phyloP scores from a whole-genome alignment of 2,888 invertebrate species.

The Electrophaes corylata region DNA sequence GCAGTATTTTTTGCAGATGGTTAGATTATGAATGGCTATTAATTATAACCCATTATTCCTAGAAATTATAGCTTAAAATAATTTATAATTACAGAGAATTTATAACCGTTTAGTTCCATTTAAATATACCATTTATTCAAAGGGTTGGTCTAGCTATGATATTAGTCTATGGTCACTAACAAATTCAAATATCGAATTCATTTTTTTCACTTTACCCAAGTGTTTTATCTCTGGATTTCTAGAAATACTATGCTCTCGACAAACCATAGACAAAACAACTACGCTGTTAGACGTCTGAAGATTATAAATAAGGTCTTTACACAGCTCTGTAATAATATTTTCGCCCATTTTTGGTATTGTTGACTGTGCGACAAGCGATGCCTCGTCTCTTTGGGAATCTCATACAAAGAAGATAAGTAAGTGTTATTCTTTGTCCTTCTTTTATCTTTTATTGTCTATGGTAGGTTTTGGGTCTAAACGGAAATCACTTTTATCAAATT shows the following conservation, averaged over 20 bases:
- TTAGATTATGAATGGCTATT: conserved; percentile 21
- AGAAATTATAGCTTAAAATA: conserved; percentile 2
- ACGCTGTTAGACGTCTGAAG: not conserved
- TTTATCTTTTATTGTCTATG: not conserved
- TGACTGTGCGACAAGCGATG: too few species aligned
- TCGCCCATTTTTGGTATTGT: too few species aligned
- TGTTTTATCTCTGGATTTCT: not conserved
- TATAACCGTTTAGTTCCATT: conserved; percentile 4
- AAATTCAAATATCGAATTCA: not conserved
- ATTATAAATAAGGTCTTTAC: not conserved
- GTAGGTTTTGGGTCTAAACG: not conserved
- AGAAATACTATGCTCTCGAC: not conserved
- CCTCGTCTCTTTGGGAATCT: not conserved
- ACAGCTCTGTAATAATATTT: too few species aligned
- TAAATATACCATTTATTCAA: too few species aligned
- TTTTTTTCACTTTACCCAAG: too few species aligned
- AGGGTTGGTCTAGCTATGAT: not conserved
- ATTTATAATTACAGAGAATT: conserved; percentile 9
- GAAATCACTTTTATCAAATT: not conserved
- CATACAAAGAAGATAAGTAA: not conserved
- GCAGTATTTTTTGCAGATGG: conserved; percentile 41
- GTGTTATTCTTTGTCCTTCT: too few species aligned
- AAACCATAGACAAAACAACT: not conserved
- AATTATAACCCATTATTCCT: conserved; percentile 18
- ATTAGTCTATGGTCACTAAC: not conserved